Percentiles rank a stretch among this genome's conserved stretches.
Conservation (phyloP, 2,888 invertebrate species). For the Enchytraeus crypticus region DNA sequence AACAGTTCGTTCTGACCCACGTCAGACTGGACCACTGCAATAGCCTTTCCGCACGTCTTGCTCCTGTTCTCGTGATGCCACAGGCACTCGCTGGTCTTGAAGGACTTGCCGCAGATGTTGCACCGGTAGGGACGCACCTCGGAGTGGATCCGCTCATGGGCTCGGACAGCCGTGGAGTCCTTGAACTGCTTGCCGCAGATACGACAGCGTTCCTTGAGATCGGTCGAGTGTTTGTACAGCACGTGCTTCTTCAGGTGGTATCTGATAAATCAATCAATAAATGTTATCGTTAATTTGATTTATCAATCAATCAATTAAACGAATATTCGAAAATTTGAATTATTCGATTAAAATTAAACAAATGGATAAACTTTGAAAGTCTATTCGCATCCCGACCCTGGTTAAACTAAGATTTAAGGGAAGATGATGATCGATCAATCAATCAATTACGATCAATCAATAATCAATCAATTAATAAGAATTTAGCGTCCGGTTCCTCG, state of each 20-base stretch:
- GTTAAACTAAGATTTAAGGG: too few relatives aligned
- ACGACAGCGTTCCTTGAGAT: constrained; percentile 26
- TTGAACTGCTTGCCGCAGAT: constrained; percentile 30
- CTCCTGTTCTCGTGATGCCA: constrained; percentile 32
- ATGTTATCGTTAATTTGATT: too few relatives aligned
- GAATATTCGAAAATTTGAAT: too few relatives aligned
- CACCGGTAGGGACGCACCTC: constrained; percentile 28
- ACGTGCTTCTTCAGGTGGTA: constrained; percentile 31
- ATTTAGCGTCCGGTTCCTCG: too few relatives aligned
- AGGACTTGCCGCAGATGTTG: constrained; percentile 25
- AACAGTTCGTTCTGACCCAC: neutral
- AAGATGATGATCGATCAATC: too few relatives aligned
- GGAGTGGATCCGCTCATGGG: constrained; percentile 31
- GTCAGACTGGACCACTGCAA: neutral
- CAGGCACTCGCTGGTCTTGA: constrained; percentile 31
- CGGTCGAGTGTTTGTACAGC: constrained; percentile 29
- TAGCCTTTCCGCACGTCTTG: constrained; percentile 27
- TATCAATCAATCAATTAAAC: too few relatives aligned
- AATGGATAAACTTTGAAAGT: too few relatives aligned
- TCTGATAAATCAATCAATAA: too few relatives aligned
- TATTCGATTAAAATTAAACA: too few relatives aligned
- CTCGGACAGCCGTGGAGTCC: constrained; percentile 30
- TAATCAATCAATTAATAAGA: too few relatives aligned
- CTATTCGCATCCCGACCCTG: too few relatives aligned
- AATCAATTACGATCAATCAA: too few relatives aligned